phyloP scores from a whole-genome alignment of 53 echinoderm and acorn worm genomes.

The Astropecten irregularis region DNA sequence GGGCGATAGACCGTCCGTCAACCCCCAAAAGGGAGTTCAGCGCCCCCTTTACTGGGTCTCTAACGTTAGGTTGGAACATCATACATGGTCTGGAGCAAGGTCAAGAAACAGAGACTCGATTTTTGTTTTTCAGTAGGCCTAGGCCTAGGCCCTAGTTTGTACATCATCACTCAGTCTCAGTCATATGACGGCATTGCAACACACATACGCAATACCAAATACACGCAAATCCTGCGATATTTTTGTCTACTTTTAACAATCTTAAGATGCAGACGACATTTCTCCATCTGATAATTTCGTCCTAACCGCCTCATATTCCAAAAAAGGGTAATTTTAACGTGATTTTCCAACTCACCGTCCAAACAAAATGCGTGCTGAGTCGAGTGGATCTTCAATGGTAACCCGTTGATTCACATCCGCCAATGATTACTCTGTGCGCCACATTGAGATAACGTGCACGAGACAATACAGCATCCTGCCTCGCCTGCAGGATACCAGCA shows the following conservation, averaged over 20 bases:
- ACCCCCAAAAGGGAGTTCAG: no score
- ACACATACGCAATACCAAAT: slow-evolving; percentile 7
- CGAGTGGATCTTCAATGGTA: background rate
- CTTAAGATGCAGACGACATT: no score
- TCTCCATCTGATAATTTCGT: background rate
- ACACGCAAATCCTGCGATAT: background rate
- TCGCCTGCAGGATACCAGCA: slow-evolving; percentile 37
- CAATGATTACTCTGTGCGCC: background rate
- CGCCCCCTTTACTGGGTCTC: no score
- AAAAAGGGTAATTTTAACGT: background rate
- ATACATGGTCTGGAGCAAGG: no score
- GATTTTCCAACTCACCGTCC: background rate
- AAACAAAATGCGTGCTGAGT: background rate
- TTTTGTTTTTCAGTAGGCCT: no score
- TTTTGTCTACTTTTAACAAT: background rate
- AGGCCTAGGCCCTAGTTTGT: no score
- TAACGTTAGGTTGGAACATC: no score
- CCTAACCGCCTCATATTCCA: no score
- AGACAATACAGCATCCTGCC: slow-evolving; percentile 37
- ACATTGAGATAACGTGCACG: background rate
- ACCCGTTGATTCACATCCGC: background rate
- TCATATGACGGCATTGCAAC: background rate
- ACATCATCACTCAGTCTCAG: no score
- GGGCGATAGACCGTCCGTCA: no score
- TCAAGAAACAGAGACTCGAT: no score